Evolutionary conservation across 92 coral and sea anemone species (phyloP), one percentile per base, ranked within the genome.

Genomic region (Phenganax marumi): DNA sequence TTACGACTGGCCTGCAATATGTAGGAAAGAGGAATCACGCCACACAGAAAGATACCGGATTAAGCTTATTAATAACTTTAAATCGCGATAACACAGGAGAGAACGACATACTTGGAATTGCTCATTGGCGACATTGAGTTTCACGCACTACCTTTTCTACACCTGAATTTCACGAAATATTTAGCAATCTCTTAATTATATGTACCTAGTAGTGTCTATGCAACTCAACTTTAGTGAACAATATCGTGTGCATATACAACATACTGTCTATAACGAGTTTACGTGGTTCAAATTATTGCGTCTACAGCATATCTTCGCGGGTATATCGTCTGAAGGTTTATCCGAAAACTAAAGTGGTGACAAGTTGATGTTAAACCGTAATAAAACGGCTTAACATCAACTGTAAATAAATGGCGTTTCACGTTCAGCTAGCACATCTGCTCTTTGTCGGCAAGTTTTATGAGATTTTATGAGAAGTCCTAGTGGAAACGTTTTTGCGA

Each of bases 311-410:
- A 66, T 66, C 49, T 48, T 73, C 61, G 61, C 10, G 55, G 24
- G 79, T 26, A 50, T 43, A 76, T 25, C 22, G 81, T 56, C 50
- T 43, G 81, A n/a, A 76, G 68, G 33, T 13, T 76, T 76, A 76
- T 54, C 81, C 50, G 68, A 54, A 76, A 55, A 76, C 12, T 76
- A 62, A 76, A 76, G 68, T 76, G 81, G 68, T 76, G 81, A 76
- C 81, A 76, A 56, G 52, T 62, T 57, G 51, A 56, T 51, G 56
- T 14, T 76, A 57, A 76, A 68, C 52, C 68, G 62, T 16, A 21
- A 48, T 24, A 66, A 66, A 66, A 24, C 72, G 33, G 68, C 68
- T 58, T 66, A 33, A 33, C 43, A 5, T 66, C 14, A 66, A 66
- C 13, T 49, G 72, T 24, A 24, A 25, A 24, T 66, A 19, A 66